phyloP scores from a whole-genome alignment of 2,797 vertebrate species.

The Alcedo atthis region DNA sequence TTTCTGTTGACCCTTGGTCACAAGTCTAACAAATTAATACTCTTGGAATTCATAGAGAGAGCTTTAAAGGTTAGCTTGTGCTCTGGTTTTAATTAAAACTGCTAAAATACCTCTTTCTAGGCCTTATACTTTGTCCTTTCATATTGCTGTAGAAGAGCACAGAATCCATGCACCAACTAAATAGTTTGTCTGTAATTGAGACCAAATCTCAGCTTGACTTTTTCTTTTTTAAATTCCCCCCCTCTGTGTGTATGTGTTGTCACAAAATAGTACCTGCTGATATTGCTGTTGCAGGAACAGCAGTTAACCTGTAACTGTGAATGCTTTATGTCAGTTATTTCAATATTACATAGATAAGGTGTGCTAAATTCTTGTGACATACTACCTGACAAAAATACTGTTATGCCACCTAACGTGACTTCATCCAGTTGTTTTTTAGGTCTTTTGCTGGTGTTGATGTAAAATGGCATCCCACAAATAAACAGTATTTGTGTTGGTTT shows the following conservation, averaged over 20 bases:
- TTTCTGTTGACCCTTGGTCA: conserved; percentile 59
- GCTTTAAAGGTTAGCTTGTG: conserved; percentile 73
- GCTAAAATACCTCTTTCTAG: conserved; percentile 76
- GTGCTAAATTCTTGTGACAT: conserved; percentile 68
- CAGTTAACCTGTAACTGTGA: conserved; percentile 72
- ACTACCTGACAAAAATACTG: conserved; percentile 44
- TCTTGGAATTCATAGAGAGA: conserved; percentile 58
- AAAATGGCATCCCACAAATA: conserved; percentile 78
- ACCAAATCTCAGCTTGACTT: conserved; percentile 47
- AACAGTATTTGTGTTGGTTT: conserved; percentile 79
- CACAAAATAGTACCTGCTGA: conserved; percentile 47
- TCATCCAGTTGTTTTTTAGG: conserved; percentile 67
- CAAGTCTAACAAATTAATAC: conserved; percentile 47
- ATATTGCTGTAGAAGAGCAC: conserved; percentile 63
- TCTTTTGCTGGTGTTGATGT: conserved; percentile 73
- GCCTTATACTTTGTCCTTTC: conserved; percentile 78
- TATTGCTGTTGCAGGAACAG: conserved; percentile 45
- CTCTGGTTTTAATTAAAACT: conserved; percentile 67
- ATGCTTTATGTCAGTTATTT: conserved; percentile 64
- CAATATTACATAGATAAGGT: conserved; percentile 48
- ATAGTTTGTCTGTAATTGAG: conserved; percentile 69
- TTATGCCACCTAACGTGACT: conserved; percentile 59
- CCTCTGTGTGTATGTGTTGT: neutral
- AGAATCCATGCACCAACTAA: conserved; percentile 56
- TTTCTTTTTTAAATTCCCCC: neutral